Base-by-base conservation (phyloP, 2,797 vertebrate species). In the Chelon auratus region DNA sequence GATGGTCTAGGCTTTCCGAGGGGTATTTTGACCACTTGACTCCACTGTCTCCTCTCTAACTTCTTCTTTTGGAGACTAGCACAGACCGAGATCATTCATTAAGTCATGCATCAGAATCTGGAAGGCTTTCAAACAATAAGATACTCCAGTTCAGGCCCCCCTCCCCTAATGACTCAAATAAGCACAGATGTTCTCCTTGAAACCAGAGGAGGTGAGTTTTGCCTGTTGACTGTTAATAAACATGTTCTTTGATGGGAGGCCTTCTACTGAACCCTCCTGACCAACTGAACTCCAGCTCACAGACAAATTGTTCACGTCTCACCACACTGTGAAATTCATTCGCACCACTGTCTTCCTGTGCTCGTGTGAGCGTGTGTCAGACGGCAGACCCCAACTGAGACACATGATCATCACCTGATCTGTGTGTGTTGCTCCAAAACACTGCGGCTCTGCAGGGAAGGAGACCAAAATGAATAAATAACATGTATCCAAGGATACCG, bases 401-500 rank as follows among this genome's bases (percentile, higher is more conserved):
- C 75, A 78, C 82, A 77, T 75, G 70, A 85, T 74, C 51, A 55
- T 80, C 83, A 82, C 70, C 78, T 85, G 78, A 79, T 81, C 68
- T 43, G n/a, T 4, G 5, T 60, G 65, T 18, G 7, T 42, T 80
- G 78, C 79, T 77, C 48, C 72, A 58, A 62, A 62, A 86, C 47
- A 56, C 39, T n/a, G 30, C 37, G 0, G 64, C 71, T 82, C 72
- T 68, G 76, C 78, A 75, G 39, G 53, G 59, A 70, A 77, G 53
- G 39, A 84, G 54, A 76, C 72, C 50, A 62, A 69, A 73, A 87
- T 84, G 77, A 83, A 78, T 71, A 80, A 79, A 81, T 80, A 87
- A 72, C 70, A 62, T 5, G 80, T 85, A 80, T 86, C 85, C 87
- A 81, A 82, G 86, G 88, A 87, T 81, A 89, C 86, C 9, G 81